Evolutionary conservation across 2,888 invertebrate species (phyloP).

Genomic region (Parascotia fuliginaria): DNA sequence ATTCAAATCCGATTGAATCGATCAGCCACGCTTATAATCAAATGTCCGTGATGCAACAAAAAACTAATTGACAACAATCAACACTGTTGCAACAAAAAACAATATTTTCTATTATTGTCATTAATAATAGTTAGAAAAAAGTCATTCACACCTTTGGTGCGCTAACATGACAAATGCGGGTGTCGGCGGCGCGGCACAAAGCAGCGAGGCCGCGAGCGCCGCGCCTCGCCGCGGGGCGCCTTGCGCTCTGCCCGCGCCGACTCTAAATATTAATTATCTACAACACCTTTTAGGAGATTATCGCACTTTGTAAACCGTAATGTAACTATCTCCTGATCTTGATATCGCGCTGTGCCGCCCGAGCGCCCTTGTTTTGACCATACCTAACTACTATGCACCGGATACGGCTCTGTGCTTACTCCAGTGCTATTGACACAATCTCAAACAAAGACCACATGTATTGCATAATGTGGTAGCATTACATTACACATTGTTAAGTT

Average conservation of each 20-base stretch:
- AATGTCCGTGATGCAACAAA: slow-evolving; percentile 71
- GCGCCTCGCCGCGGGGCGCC: slow-evolving; percentile 79
- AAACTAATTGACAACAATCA: slow-evolving; percentile 85
- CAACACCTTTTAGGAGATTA: slow-evolving; percentile 83
- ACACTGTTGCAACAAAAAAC: slow-evolving; percentile 80
- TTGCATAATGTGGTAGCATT: too few relatives aligned
- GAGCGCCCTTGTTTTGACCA: slow-evolving; percentile 40
- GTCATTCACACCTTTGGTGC: slow-evolving; percentile 83
- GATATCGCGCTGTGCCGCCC: slow-evolving; percentile 64
- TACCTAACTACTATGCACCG: slow-evolving; percentile 7
- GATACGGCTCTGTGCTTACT: slow-evolving; percentile 19
- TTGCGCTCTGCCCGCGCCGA: slow-evolving; percentile 39
- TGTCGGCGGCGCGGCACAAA: slow-evolving; percentile 70
- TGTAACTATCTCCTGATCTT: slow-evolving; percentile 72
- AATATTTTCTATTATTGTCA: slow-evolving; percentile 84
- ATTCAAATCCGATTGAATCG: slow-evolving; percentile 76
- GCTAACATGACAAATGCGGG: slow-evolving; percentile 85
- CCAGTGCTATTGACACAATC: slow-evolving; percentile 15
- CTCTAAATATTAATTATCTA: slow-evolving; percentile 84
- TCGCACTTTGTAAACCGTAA: slow-evolving; percentile 73
- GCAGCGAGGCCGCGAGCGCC: slow-evolving; percentile 59
- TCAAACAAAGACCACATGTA: not conserved
- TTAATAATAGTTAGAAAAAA: slow-evolving; percentile 83
- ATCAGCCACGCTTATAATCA: slow-evolving; percentile 76
- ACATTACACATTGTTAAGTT: too few relatives aligned